Conservation (phyloP, 2,888 invertebrate species). For the Aricia artaxerxes region DNA sequence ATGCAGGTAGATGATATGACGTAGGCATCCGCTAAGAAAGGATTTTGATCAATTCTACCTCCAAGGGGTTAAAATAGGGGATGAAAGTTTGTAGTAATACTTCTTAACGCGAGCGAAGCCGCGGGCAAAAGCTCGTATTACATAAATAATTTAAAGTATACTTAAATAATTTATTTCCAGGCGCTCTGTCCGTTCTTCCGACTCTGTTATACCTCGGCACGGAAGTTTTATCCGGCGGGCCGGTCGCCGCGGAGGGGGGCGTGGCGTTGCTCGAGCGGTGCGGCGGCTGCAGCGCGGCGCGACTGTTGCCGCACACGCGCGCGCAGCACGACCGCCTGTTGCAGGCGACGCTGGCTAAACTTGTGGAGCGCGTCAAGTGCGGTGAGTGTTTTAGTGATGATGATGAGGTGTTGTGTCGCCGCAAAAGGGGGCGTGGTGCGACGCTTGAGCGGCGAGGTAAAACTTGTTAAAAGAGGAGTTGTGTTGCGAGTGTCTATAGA, state of each 20-base stretch:
- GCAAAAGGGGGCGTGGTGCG: no score
- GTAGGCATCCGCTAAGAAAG: no score
- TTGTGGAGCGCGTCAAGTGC: slow-evolving; percentile 94
- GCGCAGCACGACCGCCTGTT: slow-evolving; percentile 80
- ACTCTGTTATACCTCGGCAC: slow-evolving; percentile 95
- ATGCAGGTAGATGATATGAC: no score
- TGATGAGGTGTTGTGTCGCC: neutral
- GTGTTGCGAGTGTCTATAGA: no score
- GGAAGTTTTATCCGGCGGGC: slow-evolving; percentile 90
- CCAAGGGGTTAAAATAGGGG: no score
- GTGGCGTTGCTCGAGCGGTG: slow-evolving; percentile 33
- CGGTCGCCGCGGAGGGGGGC: slow-evolving; percentile 86
- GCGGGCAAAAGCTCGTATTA: neutral
- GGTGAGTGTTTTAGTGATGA: slow-evolving; percentile 60
- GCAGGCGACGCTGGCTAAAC: slow-evolving; percentile 93
- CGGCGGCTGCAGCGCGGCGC: slow-evolving; percentile 58
- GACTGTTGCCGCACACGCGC: slow-evolving; percentile 83
- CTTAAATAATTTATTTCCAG: slow-evolving; percentile 55
- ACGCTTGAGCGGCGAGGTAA: no score
- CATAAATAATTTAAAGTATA: neutral
- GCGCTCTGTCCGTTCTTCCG: slow-evolving; percentile 92
- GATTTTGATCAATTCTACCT: no score
- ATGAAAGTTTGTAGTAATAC: no score
- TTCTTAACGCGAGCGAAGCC: no score
- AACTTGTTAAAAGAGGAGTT: no score